Conservation (phyloP, 2,888 invertebrate species). For the Hypolimnas misippus region DNA sequence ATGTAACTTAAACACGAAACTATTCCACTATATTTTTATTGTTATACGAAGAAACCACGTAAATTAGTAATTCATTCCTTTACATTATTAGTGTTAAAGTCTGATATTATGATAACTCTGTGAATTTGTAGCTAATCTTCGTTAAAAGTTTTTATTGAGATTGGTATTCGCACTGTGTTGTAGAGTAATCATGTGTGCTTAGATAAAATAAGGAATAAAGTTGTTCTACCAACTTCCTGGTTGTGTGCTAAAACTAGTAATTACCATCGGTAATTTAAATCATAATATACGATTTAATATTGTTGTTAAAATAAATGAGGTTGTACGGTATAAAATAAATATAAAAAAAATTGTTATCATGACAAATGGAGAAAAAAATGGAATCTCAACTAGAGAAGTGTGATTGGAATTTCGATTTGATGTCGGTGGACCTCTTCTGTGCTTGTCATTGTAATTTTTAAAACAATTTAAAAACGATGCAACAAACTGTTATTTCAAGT, state of each 20-base stretch:
- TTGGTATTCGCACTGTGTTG: slow-evolving; percentile 56
- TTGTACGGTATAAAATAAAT: slow-evolving; percentile 32
- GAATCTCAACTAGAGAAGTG: slow-evolving; percentile 49
- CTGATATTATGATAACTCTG: slow-evolving; percentile 48
- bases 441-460: slow-evolving; percentile 35
- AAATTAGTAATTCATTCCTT: slow-evolving; percentile 47
- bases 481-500: not conserved
- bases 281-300: slow-evolving; percentile 23
- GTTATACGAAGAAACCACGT: slow-evolving; percentile 28
- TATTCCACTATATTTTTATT: slow-evolving; percentile 35
- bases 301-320: slow-evolving; percentile 36
- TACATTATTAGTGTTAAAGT: slow-evolving; percentile 49
- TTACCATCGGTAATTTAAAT: slow-evolving; percentile 42
- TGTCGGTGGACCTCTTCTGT: slow-evolving; percentile 24
- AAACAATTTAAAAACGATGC: slow-evolving; percentile 14
- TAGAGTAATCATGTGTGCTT: slow-evolving; percentile 61
- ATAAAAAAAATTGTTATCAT: slow-evolving; percentile 40
- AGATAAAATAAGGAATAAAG: slow-evolving; percentile 60
- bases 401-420: slow-evolving; percentile 19
- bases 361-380: slow-evolving; percentile 41
- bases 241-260: slow-evolving; percentile 71
- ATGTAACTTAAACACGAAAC: slow-evolving; percentile 17
- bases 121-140: slow-evolving; percentile 53
- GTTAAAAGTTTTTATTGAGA: slow-evolving; percentile 44
- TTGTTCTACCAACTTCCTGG: slow-evolving; percentile 68